Conservation (phyloP, 2,113 vertebrate genomes). For the Macrotis lagotis region DNA sequence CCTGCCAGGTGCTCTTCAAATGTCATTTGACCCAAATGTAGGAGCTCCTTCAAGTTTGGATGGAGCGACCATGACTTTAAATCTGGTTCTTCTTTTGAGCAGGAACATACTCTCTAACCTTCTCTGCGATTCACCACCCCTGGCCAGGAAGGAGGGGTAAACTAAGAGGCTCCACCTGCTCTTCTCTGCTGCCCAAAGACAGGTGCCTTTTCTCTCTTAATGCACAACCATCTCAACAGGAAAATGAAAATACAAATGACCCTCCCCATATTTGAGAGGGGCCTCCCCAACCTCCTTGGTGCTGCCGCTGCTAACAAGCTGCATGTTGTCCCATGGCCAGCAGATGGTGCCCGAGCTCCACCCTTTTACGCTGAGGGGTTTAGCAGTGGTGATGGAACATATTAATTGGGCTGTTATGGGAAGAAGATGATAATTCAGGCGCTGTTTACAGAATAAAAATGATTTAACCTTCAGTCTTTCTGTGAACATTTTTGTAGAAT, state of each 20-base stretch:
- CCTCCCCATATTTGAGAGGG: too few relatives aligned
- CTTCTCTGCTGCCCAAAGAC: too few relatives aligned
- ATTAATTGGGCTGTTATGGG: conserved; percentile 68
- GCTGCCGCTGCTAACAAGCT: background rate
- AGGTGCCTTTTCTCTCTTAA: too few relatives aligned
- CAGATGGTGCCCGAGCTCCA: conserved; percentile 78
- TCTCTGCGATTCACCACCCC: too few relatives aligned
- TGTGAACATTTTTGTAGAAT: conserved; percentile 57
- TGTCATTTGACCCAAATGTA: fast-evolving
- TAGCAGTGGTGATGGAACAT: conserved; percentile 18
- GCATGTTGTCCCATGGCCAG: conserved; percentile 51
- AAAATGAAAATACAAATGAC: too few relatives aligned
- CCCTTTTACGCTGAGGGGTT: background rate
- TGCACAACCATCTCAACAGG: too few relatives aligned
- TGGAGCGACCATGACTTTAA: fast-evolving
- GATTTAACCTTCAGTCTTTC: conserved; percentile 51
- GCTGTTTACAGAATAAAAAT: conserved; percentile 68
- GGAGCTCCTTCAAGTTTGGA: too few relatives aligned
- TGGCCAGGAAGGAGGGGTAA: too few relatives aligned
- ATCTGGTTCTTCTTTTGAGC: too few relatives aligned
- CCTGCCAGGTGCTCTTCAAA: too few relatives aligned
- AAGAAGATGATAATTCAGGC: conserved; percentile 54
- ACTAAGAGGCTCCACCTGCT: too few relatives aligned
- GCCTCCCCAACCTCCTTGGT: background rate
- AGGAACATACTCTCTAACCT: too few relatives aligned